Percentiles rank a stretch among this genome's conserved stretches.
Evolutionary conservation across 2,888 invertebrate genomes (phyloP).

Genomic region (Dryococelus australis): DNA sequence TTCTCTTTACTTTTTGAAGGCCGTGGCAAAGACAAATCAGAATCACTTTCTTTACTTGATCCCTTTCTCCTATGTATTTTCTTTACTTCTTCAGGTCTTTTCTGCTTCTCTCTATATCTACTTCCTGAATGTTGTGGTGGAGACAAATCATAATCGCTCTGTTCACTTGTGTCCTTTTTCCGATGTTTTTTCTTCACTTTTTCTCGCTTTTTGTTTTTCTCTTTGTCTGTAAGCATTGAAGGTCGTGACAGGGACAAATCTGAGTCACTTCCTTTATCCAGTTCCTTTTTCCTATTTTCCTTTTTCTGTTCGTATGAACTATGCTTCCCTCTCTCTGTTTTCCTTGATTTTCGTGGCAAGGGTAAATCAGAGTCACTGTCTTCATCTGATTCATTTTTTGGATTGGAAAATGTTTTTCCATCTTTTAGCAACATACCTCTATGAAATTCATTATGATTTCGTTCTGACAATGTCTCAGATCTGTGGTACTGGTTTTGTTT

Average conservation of each 20-base stretch:
- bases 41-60: constrained; percentile 22
- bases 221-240: background rate
- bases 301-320: background rate
- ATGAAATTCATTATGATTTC: too few species aligned
- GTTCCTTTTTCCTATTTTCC: background rate
- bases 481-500: too few species aligned
- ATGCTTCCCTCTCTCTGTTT: background rate
- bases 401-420: too few species aligned
- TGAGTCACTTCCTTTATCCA: background rate
- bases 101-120: background rate
- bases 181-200: background rate
- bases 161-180: background rate
- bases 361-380: constrained; percentile 36
- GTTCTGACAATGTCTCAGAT: too few species aligned
- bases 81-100: background rate
- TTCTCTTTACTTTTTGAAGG: background rate
- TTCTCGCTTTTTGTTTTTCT: background rate
- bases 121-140: background rate
- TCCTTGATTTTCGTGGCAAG: constrained; percentile 21
- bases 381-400: background rate
- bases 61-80: background rate
- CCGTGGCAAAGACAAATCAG: background rate
- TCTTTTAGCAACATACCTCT: too few species aligned
- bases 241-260: background rate
- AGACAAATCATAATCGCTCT: background rate